phyloP scores from a whole-genome alignment of 2,113 vertebrate species.

The Salvator merianae region DNA sequence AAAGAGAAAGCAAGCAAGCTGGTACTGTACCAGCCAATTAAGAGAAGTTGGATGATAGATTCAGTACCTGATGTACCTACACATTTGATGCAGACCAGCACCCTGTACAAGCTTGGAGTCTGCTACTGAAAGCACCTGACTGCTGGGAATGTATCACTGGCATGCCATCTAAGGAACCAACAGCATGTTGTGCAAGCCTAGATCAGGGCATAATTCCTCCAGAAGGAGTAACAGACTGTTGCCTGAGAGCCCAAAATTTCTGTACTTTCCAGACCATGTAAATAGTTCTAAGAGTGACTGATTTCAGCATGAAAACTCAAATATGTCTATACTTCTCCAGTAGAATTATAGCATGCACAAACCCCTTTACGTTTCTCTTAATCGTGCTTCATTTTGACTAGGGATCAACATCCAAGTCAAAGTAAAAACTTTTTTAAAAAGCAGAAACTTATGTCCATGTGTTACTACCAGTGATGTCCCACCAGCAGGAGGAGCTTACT shows the following conservation, averaged over 20 bases:
- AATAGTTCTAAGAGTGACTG: background rate
- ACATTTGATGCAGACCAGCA: background rate
- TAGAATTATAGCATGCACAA: background rate
- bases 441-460: no score
- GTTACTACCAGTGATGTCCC: no score
- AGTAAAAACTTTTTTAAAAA: no score
- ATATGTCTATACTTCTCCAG: background rate
- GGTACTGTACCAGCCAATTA: slow-evolving; percentile 9
- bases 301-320: background rate
- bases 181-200: background rate
- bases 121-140: background rate
- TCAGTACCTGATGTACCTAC: background rate
- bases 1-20: background rate
- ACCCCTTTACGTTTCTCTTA: background rate
- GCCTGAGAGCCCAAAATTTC: background rate
- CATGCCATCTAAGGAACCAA: background rate
- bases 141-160: background rate
- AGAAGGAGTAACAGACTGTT: background rate
- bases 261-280: background rate
- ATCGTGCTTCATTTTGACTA: background rate
- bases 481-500: no score
- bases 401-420: no score
- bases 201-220: background rate
- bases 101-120: background rate
- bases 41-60: background rate